These are phyloP conservation scores for Cladopsammia gracilis DNA, from an alignment of 64 coral and sea anemone genomes.

Conservation along the genomic window DNA sequence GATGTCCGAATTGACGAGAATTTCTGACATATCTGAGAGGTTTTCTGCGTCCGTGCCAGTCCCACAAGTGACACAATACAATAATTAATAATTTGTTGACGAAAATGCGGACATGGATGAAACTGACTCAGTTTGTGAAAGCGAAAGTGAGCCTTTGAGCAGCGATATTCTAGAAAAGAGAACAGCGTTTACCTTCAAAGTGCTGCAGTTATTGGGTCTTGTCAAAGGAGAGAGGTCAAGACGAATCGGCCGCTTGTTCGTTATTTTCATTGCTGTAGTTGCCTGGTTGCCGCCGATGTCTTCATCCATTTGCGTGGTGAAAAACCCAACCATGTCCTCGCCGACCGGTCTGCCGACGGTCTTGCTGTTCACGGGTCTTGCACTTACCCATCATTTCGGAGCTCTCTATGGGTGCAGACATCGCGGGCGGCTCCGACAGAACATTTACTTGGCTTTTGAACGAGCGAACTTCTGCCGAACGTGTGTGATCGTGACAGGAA, in stretches of 20 bases:
- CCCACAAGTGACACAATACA: background rate
- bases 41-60: no score
- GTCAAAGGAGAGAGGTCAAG: conserved; percentile 15
- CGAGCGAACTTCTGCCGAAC: conserved; percentile 40
- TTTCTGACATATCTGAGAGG: no score
- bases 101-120: background rate
- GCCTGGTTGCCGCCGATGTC: conserved; percentile 23
- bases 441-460: conserved; percentile 32
- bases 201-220: conserved; percentile 19
- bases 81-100: background rate
- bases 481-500: conserved; percentile 18
- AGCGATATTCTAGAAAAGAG: conserved; percentile 17
- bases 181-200: background rate
- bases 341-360: conserved; percentile 55
- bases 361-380: conserved; percentile 28
- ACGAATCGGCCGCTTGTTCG: background rate
- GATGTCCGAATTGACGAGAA: no score
- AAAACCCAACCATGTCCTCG: conserved; percentile 50
- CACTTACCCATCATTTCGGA: conserved; percentile 45
- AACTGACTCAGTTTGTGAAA: background rate
- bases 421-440: background rate
- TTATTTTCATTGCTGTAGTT: background rate
- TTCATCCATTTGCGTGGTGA: conserved; percentile 15
- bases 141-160: background rate
- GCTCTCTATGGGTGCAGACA: conserved; percentile 26